phyloP scores from a whole-genome alignment of 1,140 invertebrate genomes.

The Rhagoletis zephyria region DNA sequence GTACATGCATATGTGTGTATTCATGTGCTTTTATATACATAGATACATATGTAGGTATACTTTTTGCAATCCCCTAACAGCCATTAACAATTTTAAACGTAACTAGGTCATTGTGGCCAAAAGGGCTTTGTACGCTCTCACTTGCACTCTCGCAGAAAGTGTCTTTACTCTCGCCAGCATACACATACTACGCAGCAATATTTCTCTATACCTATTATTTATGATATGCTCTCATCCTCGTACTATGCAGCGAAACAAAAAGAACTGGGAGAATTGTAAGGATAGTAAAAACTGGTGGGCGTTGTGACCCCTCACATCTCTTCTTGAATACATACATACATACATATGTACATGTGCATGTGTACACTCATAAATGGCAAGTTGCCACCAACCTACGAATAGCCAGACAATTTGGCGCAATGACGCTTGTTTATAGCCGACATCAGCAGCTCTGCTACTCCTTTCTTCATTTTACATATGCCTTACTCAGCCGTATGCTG shows the following conservation, averaged over 20 bases:
- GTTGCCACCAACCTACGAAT: not conserved
- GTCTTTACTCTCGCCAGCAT: not conserved
- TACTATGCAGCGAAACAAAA: not conserved
- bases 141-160: not conserved
- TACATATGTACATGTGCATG: no score
- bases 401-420: slow-evolving; percentile 29
- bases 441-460: not conserved
- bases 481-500: not conserved
- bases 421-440: slow-evolving; percentile 10
- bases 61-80: slow-evolving; percentile 24
- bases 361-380: not conserved
- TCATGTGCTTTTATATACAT: not conserved
- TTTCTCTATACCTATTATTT: slow-evolving; percentile 31
- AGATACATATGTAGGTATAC: slow-evolving; percentile 5
- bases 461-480: not conserved
- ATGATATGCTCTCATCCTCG: not conserved
- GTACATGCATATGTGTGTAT: not conserved
- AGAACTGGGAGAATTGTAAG: not conserved
- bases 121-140: slow-evolving; percentile 41
- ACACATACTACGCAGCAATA: not conserved
- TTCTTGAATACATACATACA: not conserved
- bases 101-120: slow-evolving; percentile 45
- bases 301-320: slow-evolving; percentile 1
- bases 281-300: slow-evolving; percentile 10
- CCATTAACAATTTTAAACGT: slow-evolving; percentile 40